Evolutionary conservation across 1,140 invertebrate genomes (phyloP).

Genomic region (Drosophila oshimai): DNA sequence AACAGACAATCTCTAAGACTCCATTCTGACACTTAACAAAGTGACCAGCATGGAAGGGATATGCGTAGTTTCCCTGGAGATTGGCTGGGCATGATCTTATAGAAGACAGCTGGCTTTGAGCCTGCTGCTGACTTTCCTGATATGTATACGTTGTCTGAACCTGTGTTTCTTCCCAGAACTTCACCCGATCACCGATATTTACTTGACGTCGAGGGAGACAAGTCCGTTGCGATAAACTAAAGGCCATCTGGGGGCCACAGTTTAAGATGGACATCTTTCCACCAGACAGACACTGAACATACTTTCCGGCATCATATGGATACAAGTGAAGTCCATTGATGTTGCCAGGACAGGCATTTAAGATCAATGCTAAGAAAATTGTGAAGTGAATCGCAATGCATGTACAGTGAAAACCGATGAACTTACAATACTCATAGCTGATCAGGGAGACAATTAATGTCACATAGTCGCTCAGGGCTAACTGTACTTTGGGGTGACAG

Average conservation of each 20-base stretch:
- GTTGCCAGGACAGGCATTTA: conserved; percentile 42
- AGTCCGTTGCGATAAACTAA: conserved; percentile 32
- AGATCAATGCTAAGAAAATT: conserved; percentile 34
- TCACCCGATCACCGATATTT: conserved; percentile 20
- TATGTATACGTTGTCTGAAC: conserved; percentile 27
- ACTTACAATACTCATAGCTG: conserved; percentile 73
- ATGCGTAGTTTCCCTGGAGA: conserved; percentile 43
- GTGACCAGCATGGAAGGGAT: conserved; percentile 69
- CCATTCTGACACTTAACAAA: conserved; percentile 60
- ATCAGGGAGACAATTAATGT: conserved; percentile 50
- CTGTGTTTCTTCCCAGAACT: conserved; percentile 30
- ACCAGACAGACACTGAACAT: conserved; percentile 43
- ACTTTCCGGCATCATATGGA: conserved; percentile 70
- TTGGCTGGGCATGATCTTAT: conserved; percentile 43
- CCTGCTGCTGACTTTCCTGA: neutral
- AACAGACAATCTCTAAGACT: conserved; percentile 46
- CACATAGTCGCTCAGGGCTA: conserved; percentile 72
- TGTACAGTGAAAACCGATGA: too few species aligned
- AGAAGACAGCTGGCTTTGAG: conserved; percentile 2
- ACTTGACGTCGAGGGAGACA: conserved; percentile 27
- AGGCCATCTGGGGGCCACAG: conserved; percentile 43
- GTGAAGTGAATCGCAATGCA: neutral
- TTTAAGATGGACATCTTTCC: conserved; percentile 46
- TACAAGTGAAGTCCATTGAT: conserved; percentile 63
- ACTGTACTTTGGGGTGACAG: conserved; percentile 86